Evolutionary conservation across 2,888 invertebrate species (phyloP).

Genomic region (Tryphoninae sp.): DNA sequence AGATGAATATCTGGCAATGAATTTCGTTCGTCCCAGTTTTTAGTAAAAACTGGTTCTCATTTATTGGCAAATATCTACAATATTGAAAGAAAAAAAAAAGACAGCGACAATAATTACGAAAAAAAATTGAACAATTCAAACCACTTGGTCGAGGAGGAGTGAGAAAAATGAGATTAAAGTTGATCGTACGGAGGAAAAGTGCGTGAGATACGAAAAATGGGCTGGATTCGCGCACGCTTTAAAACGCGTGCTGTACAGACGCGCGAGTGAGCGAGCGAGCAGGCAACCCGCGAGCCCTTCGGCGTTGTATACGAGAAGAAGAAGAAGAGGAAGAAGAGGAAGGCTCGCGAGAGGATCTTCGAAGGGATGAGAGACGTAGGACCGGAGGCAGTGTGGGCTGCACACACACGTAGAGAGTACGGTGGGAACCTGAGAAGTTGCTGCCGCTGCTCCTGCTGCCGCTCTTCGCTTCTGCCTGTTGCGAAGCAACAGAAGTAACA

Average conservation of each 20-base stretch:
- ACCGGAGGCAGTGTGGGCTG: slow-evolving; percentile 54
- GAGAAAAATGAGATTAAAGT: slow-evolving; percentile 15
- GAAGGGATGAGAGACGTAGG: slow-evolving; percentile 58
- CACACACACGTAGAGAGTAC: slow-evolving; percentile 58
- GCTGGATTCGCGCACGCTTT: slow-evolving; percentile 32
- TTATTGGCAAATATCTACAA: too few relatives aligned
- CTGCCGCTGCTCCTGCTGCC: slow-evolving; percentile 65
- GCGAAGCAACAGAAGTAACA: slow-evolving; percentile 61
- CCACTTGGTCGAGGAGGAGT: neutral
- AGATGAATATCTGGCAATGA: slow-evolving; percentile 3
- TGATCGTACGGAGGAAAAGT: slow-evolving; percentile 49
- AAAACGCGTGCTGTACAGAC: slow-evolving; percentile 30
- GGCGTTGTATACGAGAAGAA: slow-evolving; percentile 42
- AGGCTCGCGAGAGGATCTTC: slow-evolving; percentile 36
- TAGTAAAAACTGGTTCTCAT: too few relatives aligned
- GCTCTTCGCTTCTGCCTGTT: slow-evolving; percentile 60
- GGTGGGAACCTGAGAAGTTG: slow-evolving; percentile 76
- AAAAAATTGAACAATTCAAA: neutral
- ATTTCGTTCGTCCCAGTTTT: neutral
- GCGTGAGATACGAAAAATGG: slow-evolving; percentile 19
- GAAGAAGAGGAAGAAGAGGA: slow-evolving; percentile 23
- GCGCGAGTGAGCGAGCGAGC: slow-evolving; percentile 17
- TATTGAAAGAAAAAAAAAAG: too few relatives aligned
- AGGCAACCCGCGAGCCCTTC: slow-evolving; percentile 45
- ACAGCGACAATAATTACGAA: too few relatives aligned